Percentiles rank a stretch among this genome's conserved stretches.
Conservation (phyloP, 2,113 vertebrate genomes). For the Gracilinanus agilis region DNA sequence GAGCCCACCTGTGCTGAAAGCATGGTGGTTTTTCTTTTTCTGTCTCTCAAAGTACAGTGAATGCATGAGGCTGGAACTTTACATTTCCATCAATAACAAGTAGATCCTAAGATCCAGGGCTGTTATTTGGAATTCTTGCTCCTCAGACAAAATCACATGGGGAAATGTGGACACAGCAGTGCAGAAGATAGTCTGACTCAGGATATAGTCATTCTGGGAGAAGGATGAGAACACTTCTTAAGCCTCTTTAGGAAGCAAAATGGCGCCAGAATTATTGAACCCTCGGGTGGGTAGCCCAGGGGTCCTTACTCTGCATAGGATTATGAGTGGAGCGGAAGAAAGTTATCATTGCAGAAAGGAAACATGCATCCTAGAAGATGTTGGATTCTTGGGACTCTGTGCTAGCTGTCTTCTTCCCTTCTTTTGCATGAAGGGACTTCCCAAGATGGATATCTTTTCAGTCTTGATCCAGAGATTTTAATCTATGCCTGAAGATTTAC, state of each 20-base stretch:
- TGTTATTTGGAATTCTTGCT: background rate
- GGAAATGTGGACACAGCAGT: background rate
- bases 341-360: background rate
- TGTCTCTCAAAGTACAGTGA: background rate
- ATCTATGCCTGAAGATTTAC: background rate
- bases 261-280: background rate
- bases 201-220: background rate
- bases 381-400: background rate
- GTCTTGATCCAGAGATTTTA: background rate
- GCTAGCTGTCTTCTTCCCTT: background rate
- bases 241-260: background rate
- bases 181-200: background rate
- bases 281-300: background rate
- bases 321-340: background rate
- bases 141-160: background rate
- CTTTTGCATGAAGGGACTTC: background rate
- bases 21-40: background rate
- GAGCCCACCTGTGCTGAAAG: background rate
- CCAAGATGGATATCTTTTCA: background rate
- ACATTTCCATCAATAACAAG: background rate
- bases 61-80: background rate
- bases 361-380: background rate
- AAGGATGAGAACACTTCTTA: background rate
- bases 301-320: background rate
- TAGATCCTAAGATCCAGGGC: background rate